Evolutionary conservation across 2,797 vertebrate genomes (phyloP), one percentile per base, ranked within the genome.

Genomic region (Anolis apletophallus): DNA sequence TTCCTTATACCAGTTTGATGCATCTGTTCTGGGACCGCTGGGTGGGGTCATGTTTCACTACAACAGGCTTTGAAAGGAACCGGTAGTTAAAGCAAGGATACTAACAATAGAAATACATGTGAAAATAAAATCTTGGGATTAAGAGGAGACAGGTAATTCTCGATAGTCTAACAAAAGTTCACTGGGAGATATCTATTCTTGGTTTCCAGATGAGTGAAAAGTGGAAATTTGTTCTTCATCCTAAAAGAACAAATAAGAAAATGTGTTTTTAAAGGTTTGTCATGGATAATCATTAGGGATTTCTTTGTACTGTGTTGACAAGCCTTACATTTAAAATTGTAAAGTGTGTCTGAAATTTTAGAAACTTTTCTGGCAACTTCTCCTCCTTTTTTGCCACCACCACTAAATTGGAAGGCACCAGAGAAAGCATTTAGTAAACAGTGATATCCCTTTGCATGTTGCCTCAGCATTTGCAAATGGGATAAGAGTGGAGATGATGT

Each of bases 181-280:
- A 85, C 91, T 91, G 93, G 93, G 92, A 94, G 92, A 93, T 90
- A 90, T 76, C 75, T 8, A 93, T 94, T 91, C 9, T 32, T 93
- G 87, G 50, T 34, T 79, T 2, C 85, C 6, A 54, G 10, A 81
- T 91, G 89, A 88, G 78, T 85, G 81, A 69, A 85, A 88, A 89
- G 81, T 88, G 69, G 80, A 80, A 92, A 92, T 90, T 85, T 88
- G 85, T 92, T 46, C 89, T 32, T 0, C 34, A n/a, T 59, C 67
- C 74, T n/a, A 75, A 87, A 23, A 57, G 78, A 36, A 83, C 50
- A 32, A 76, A 90, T 79, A 69, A 88, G 75, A 52, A 88, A 10
- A 72, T 78, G 14, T 8, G 26, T 7, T 67, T 80, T 26, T 64
- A 19, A 40, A 50, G 59, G 26, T 80, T 80, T 34, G 14, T 46